phyloP scores from a whole-genome alignment of 2,113 vertebrate genomes.

The Seriola dumerili region DNA sequence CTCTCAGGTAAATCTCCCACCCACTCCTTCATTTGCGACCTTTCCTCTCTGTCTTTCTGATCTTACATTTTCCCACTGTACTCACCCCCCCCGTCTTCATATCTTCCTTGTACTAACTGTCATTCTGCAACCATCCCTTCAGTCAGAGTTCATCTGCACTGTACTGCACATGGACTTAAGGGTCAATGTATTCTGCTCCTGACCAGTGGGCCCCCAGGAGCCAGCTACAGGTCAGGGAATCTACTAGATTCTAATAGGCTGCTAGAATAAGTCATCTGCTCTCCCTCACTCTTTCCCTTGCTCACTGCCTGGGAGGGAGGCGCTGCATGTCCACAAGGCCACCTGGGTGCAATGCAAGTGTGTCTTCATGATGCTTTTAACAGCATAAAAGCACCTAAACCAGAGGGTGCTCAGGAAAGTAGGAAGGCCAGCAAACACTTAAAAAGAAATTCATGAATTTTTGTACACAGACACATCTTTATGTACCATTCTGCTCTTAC shows the following conservation, averaged over 20 bases:
- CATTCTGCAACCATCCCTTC: conserved; percentile 1
- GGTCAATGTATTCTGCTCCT: conserved; percentile 49
- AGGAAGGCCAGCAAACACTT: conserved; percentile 7
- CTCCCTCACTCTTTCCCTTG: background rate
- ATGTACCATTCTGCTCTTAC: conserved; percentile 82
- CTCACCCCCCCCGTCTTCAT: background rate
- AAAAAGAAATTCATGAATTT: conserved; percentile 12
- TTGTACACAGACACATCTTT: conserved; percentile 15
- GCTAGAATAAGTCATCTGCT: conserved; percentile 24
- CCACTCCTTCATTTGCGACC: background rate
- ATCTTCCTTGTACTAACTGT: background rate
- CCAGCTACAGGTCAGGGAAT: conserved; percentile 27
- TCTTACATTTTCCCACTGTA: background rate
- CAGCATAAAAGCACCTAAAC: background rate
- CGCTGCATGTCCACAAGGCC: background rate
- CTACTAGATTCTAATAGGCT: background rate
- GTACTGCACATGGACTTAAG: conserved; percentile 1
- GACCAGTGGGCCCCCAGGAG: conserved; percentile 4
- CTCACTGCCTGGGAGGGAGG: background rate
- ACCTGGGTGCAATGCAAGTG: background rate
- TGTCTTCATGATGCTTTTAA: conserved; percentile 24
- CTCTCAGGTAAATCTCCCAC: conserved; percentile 3
- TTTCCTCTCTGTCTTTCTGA: conserved; percentile 16
- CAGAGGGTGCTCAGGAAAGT: background rate
- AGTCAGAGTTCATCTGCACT: conserved; percentile 37